Evolutionary conservation across 2,888 invertebrate species (phyloP).

Genomic region (Cephus pulcher): DNA sequence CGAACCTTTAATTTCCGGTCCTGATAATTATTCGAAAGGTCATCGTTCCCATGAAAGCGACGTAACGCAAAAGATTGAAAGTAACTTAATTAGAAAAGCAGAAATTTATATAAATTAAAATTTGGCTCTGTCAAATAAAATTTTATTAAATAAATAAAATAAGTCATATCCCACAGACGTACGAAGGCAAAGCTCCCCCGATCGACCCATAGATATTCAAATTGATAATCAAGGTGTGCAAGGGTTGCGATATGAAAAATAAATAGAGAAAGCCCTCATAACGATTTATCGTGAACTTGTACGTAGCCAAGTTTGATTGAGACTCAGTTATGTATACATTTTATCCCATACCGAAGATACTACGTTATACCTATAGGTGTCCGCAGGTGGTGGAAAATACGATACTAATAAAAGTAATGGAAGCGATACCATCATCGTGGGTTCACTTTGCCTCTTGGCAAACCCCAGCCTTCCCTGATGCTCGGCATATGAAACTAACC

Average conservation of each 20-base stretch:
- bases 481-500: slow-evolving; percentile 21
- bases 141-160: no score
- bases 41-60: neutral
- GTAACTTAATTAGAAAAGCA: neutral
- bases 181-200: neutral
- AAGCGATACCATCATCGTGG: slow-evolving; percentile 31
- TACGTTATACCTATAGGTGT: slow-evolving; percentile 35
- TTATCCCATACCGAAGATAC: slow-evolving; percentile 27
- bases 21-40: neutral
- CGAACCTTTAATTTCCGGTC: neutral
- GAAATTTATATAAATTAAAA: neutral
- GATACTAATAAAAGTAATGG: slow-evolving; percentile 53
- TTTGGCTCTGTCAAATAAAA: neutral
- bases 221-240: neutral
- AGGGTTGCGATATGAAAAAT: neutral
- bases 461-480: slow-evolving; percentile 18
- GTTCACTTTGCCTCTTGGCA: neutral
- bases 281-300: slow-evolving; percentile 40
- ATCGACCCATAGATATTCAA: neutral
- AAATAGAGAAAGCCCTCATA: slow-evolving; percentile 41
- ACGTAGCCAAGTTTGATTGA: slow-evolving; percentile 34
- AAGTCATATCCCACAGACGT: neutral
- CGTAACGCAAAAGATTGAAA: neutral
- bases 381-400: slow-evolving; percentile 50
- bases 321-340: slow-evolving; percentile 24